A percentile compares a stretch with the other conserved stretches of the same genome.
Conservation (phyloP, 2,797 vertebrate species). For the Chrosomus eos region DNA sequence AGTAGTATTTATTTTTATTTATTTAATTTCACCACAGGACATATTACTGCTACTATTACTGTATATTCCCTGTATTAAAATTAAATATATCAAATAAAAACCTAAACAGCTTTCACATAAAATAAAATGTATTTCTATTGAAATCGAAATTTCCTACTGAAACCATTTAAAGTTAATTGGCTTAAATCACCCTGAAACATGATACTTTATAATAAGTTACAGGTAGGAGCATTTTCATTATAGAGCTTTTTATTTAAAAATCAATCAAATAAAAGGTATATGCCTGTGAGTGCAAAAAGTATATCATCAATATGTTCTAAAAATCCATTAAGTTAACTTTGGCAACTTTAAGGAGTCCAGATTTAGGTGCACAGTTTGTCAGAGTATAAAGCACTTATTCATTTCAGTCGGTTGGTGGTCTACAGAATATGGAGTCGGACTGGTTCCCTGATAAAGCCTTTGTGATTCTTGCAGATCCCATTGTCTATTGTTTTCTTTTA, state of each 20-base stretch:
- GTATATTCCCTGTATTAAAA: background rate
- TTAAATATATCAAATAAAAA: background rate
- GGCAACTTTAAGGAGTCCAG: background rate
- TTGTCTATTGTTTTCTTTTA: slow-evolving; percentile 18
- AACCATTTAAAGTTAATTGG: background rate
- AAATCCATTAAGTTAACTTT: background rate
- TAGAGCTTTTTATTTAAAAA: background rate
- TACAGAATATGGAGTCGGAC: background rate
- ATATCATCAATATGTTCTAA: too few relatives aligned
- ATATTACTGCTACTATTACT: background rate
- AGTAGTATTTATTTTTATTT: background rate
- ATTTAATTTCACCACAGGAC: background rate
- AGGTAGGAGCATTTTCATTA: background rate
- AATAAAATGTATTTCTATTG: too few relatives aligned
- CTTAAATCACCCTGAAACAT: background rate
- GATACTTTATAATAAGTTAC: background rate
- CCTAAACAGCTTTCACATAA: background rate
- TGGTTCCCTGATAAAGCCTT: slow-evolving; percentile 45
- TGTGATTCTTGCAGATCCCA: slow-evolving; percentile 65
- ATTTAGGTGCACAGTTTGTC: background rate
- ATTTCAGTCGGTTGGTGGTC: slow-evolving; percentile 6
- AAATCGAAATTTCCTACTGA: background rate
- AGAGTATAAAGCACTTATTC: background rate
- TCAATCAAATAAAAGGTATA: background rate
- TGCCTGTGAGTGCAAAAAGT: background rate